Conservation (phyloP, 2,113 vertebrate genomes). For the Lagopus leucura region DNA sequence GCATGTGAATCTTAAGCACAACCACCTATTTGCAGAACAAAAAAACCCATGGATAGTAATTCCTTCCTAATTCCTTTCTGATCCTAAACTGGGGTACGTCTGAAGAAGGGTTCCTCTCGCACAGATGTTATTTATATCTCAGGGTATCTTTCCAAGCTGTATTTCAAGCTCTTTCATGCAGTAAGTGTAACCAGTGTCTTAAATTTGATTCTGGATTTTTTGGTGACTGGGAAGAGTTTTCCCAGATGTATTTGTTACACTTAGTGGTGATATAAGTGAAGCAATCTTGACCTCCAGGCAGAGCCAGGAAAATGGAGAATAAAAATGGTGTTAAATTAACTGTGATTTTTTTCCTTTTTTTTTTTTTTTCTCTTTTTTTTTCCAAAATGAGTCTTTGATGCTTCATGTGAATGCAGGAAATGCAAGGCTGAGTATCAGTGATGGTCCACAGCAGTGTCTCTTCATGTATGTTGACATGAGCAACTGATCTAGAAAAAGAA, state of each 20-base stretch:
- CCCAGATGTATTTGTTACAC: background rate
- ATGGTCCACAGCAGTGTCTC: background rate
- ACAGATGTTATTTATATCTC: background rate
- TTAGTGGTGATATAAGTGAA: background rate
- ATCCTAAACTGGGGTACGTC: background rate
- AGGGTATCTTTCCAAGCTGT: background rate
- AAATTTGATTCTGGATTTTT: background rate
- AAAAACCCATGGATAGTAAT: background rate
- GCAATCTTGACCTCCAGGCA: background rate
- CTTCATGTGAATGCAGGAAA: background rate
- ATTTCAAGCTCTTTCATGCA: background rate
- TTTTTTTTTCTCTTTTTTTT: background rate
- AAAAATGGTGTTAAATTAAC: background rate
- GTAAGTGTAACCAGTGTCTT: background rate
- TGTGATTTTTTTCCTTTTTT: background rate
- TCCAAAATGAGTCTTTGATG: background rate
- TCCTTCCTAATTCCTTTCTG: background rate
- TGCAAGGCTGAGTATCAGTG: background rate
- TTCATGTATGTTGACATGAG: background rate
- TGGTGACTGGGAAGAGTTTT: background rate
- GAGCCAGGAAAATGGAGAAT: background rate
- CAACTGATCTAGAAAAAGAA: background rate
- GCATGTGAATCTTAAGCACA: background rate
- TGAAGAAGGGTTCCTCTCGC: background rate
- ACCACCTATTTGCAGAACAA: background rate